Conservation (phyloP, 1,140 invertebrate genomes). For the Apocrypta bakeri region DNA sequence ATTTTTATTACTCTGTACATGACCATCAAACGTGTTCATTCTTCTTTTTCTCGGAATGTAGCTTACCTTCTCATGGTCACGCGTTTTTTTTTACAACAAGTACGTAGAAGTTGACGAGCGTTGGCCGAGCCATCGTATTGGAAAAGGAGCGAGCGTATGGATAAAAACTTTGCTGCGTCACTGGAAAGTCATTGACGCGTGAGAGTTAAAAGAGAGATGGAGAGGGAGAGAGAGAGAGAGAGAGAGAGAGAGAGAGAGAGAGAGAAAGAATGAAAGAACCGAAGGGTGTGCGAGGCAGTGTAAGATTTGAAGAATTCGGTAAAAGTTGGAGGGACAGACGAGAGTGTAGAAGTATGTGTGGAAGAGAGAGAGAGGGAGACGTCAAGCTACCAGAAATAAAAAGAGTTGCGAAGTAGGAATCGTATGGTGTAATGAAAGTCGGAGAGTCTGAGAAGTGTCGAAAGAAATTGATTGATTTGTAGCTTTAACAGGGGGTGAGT, state of each 20-base stretch:
- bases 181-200: slow-evolving; percentile 39
- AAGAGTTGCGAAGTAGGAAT: background rate
- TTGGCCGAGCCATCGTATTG: background rate
- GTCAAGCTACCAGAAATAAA: background rate
- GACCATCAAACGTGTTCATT: slow-evolving; percentile 25
- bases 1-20: background rate
- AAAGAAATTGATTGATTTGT: slow-evolving; percentile 8
- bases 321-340: background rate
- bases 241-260: too few relatives aligned
- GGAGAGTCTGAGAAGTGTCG: background rate
- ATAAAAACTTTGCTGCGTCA: slow-evolving; percentile 47
- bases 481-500: background rate
- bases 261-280: too few relatives aligned
- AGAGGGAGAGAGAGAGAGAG: too few relatives aligned
- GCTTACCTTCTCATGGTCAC: background rate
- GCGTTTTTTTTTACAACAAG: background rate
- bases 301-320: background rate
- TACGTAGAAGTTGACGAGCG: slow-evolving; percentile 33
- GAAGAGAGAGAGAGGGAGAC: background rate
- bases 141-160: background rate
- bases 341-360: background rate
- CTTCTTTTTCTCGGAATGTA: background rate
- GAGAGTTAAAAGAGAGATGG: background rate
- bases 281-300: background rate
- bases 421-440: background rate